Evolutionary conservation across 2,797 vertebrate genomes (phyloP), one percentile per base, ranked within the genome.

Genomic region (Halcyon leucocephala): DNA sequence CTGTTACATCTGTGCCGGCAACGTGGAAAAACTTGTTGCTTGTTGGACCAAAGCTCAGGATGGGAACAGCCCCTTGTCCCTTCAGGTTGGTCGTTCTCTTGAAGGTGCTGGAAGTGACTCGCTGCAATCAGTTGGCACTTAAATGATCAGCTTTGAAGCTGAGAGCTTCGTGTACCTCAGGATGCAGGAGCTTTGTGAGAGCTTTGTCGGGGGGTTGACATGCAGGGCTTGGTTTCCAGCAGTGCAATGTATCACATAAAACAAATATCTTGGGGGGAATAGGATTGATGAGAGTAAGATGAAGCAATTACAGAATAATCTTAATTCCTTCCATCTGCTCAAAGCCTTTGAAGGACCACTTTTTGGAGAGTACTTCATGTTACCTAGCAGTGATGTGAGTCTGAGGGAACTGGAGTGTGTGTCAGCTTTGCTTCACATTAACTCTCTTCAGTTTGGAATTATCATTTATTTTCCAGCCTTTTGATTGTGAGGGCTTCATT

Each of bases 1-100:
- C 81, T 99, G 99, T 91, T 99, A 99, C 83, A 99, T 99, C 92
- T 99, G 99, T 80, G 99, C 99, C 0, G 99, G 99, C 44, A 99
- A 99, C 1, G 98, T 99, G 89, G 99, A 99, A 95, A 99, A 99
- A 84, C 98, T 99, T 0, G 98, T 99, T 84, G 98, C 98, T 9
- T 99, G 99, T 95, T 99, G 99, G 99, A 99, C 98, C 87, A 98
- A 98, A 98, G 98, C 98, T 44, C 99, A 99, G 92, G 98, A 99
- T 33, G 98, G 98, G 89, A 98, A 93, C 90, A 98, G 84, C 77
- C 99, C 99, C 1, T 97, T 99, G n/a, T 98, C 98, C 39, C 98
- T 99, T 41, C 99, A 99, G 99, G 99, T 99, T 44, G 52, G 98
- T 97, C 20, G 82, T 48, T 90, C 48, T 49, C 24, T 78, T 41